Percentiles rank a stretch among this genome's conserved stretches.
Evolutionary conservation across 2,888 invertebrate genomes (phyloP).

Genomic region (Salpingus planirostris): DNA sequence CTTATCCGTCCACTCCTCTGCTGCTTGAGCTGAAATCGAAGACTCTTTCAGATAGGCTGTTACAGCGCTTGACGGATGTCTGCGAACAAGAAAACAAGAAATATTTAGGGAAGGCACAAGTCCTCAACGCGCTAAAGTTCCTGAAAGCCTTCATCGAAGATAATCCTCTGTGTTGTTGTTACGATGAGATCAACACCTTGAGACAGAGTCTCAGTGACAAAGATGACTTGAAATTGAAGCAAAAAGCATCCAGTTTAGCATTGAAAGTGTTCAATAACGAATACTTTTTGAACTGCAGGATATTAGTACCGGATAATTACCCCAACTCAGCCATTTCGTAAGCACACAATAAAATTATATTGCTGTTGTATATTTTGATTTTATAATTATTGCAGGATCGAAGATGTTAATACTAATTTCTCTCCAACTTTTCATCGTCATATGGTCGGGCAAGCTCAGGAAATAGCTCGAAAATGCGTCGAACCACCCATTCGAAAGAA

Average conservation of each 20-base stretch:
- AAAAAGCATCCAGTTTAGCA: constrained; percentile 53
- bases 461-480: constrained; percentile 59
- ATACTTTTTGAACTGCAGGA: constrained; percentile 53
- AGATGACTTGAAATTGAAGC: constrained; percentile 56
- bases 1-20: constrained; percentile 52
- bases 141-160: constrained; percentile 56
- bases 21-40: constrained; percentile 63
- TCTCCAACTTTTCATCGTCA: constrained; percentile 52
- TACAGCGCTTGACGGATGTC: constrained; percentile 51
- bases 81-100: constrained; percentile 54
- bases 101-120: constrained; percentile 51
- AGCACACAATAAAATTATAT: constrained; percentile 17
- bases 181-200: constrained; percentile 57
- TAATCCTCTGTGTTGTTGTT: constrained; percentile 62
- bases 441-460: constrained; percentile 56
- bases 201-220: constrained; percentile 43
- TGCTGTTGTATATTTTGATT: constrained; percentile 2
- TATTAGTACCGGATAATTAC: constrained; percentile 56
- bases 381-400: constrained; percentile 47
- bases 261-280: constrained; percentile 48
- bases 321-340: constrained; percentile 48
- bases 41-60: constrained; percentile 53
- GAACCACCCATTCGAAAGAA: constrained; percentile 55
- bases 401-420: constrained; percentile 55
- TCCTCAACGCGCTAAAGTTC: constrained; percentile 51